These are phyloP conservation scores for Cryptoblepharus egeriae DNA, from an alignment of 2,797 vertebrate species.

Conservation along the genomic window DNA sequence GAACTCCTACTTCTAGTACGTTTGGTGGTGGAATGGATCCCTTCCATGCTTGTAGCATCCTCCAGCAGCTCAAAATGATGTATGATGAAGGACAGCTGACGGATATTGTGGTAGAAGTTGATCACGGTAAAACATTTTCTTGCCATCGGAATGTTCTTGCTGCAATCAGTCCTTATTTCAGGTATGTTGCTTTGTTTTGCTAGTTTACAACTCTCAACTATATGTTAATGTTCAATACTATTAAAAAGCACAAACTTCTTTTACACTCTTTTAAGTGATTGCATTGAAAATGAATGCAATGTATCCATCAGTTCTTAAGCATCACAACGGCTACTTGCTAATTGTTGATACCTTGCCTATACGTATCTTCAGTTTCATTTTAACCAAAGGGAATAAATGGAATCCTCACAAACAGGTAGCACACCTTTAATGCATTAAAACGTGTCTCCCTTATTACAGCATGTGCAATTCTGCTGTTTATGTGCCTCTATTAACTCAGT, in stretches of 20 bases:
- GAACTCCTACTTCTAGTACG: conserved; percentile 86
- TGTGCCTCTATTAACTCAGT: background rate
- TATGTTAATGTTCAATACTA: too few species aligned
- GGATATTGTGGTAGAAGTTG: conserved; percentile 97
- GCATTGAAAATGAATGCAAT: too few species aligned
- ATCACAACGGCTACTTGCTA: background rate
- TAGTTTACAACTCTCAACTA: background rate
- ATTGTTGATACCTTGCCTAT: background rate
- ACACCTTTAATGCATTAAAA: conserved; percentile 9
- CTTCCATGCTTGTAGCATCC: conserved; percentile 94
- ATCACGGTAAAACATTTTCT: conserved; percentile 95
- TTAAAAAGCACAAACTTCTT: too few species aligned
- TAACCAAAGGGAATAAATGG: too few species aligned
- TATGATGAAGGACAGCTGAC: conserved; percentile 97
- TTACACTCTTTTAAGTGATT: too few species aligned
- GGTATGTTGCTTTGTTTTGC: conserved; percentile 75
- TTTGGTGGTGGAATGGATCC: conserved; percentile 92
- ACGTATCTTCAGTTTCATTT: too few species aligned
- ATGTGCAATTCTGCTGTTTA: background rate
- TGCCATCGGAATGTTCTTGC: conserved; percentile 99
- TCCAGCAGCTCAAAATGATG: conserved; percentile 97
- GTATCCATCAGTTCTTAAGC: too few species aligned
- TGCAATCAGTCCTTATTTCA: conserved; percentile 99
- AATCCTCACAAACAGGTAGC: too few species aligned
- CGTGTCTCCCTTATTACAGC: background rate